Evolutionary conservation across 2,888 invertebrate genomes (phyloP), one percentile per base, ranked within the genome.

Genomic region (Phengaris arion): DNA sequence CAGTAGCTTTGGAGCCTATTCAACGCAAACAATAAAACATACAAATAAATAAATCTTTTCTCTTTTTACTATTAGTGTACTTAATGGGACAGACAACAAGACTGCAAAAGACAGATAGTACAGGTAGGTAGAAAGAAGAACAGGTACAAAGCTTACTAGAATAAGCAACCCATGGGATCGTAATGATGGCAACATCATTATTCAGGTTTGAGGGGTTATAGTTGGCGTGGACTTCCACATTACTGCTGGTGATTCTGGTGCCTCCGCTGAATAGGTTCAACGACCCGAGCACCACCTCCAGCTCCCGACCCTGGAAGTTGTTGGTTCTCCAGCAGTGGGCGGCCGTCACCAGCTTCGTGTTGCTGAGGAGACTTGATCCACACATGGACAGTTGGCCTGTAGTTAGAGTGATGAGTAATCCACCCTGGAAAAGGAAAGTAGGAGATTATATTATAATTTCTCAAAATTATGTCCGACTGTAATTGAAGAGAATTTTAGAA

Each of bases 111-210:
- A 22, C 22, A 22, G 22, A 1, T 22, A 22, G 22, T 22, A 22
- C 22, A 22, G 22, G 22, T 22, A 22, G 22, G 22, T 22, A 22
- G 22, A 22, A 22, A 55, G 35, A 35, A 35, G 52, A 22, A 22
- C 35, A 35, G 35, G 35, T 35, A 35, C 35, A n/a, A 52, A 9
- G 78, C 78, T 76, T 70, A 80, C 80, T 77, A 45, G n/a, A 74
- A 10, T 74, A 80, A 2, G 15, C 46, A 8, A 81, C 76, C 76
- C 75, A 76, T 7, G 52, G 7, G 6, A 78, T 54, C 6, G 22
- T 57, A 12, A 79, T 77, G 12, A 82, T 76, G 8, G 81, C 81
- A 9, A 82, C 10, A n/a, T 82, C 81, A n/a, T 78, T 78, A 13
- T 51, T 55, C 0, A 78, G 70, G 10, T 68, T 80, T n/a, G 9